Evolutionary conservation across 2,888 invertebrate genomes (phyloP), one percentile per base, ranked within the genome.

Genomic region (Onthophagus sagittarius): DNA sequence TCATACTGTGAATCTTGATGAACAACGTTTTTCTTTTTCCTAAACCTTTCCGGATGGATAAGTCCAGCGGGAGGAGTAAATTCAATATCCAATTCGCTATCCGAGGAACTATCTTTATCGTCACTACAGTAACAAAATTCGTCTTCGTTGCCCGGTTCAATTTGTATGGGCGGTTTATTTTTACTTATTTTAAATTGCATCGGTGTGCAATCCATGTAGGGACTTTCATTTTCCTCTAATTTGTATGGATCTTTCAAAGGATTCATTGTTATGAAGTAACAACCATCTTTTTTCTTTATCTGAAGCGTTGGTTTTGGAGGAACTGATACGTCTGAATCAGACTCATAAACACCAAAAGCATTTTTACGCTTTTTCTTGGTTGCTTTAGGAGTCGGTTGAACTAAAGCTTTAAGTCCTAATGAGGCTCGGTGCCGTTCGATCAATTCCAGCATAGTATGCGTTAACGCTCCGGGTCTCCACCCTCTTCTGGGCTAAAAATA

Each of bases 1-100:
- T 85, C 81, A 78, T 92, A 92, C 79, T 92, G 92, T 0, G 91
- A 90, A 72, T 90, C 90, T 0, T 86, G 87, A 76, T 90, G 89
- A 9, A 81, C 80, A 1, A 89, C 84, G 77, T 88, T 88, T 63
- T 79, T 81, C 70, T 81, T 82, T 73, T 80, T 82, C 73, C 81
- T 81, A 62, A 76, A 62, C 85, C 88, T 85, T 73, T 89, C 86
- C 0, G 90, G 87, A 77, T 89, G 90, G 71, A 92, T 90, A 62
- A 92, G 87, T 0, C 91, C 92, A 63, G 91, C 91, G 0, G 92
- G 92, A 0, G 92, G 91, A 0, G 92, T 92, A 71, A 92, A 92
- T 75, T 91, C 92, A 63, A 92, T 90, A 79, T 92, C 91, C 84
- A 91, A 88, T 73, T 92, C 91, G 0, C 89, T 89, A 75, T 91